Evolutionary conservation across 2,888 invertebrate genomes (phyloP).

Genomic region (Hemaris fuciformis): DNA sequence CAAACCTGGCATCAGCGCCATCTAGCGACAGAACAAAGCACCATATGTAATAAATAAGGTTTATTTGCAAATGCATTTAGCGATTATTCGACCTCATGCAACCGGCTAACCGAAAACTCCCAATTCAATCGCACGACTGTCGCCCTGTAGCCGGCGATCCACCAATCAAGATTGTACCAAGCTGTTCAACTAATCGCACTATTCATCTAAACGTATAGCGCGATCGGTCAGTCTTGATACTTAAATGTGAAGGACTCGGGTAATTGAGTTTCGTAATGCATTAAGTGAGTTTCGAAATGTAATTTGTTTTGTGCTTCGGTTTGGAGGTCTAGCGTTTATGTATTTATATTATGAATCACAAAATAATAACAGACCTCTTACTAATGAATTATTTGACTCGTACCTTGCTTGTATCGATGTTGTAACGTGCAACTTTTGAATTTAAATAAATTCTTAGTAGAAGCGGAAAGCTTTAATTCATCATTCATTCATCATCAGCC

Average conservation of each 20-base stretch:
- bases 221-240: slow-evolving; percentile 38
- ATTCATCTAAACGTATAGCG: slow-evolving; percentile 41
- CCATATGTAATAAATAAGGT: not conserved
- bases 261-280: slow-evolving; percentile 11
- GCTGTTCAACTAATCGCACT: slow-evolving; percentile 58
- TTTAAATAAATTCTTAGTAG: too few relatives aligned
- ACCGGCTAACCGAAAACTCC: slow-evolving; percentile 7
- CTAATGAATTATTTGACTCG: too few relatives aligned
- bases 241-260: slow-evolving; percentile 27
- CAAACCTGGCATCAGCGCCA: too few relatives aligned
- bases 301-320: not conserved
- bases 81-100: not conserved
- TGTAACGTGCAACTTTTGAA: too few relatives aligned
- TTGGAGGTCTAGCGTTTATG: too few relatives aligned
- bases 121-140: slow-evolving; percentile 40
- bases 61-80: not conserved
- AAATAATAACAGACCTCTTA: too few relatives aligned
- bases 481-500: not conserved
- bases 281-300: not conserved
- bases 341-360: too few relatives aligned
- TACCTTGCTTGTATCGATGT: too few relatives aligned
- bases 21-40: not conserved
- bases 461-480: too few relatives aligned
- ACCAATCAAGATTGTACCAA: slow-evolving; percentile 61
- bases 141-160: slow-evolving; percentile 43